These are phyloP conservation scores for Aplysia californica DNA, from an alignment of 1,140 invertebrate species.

Conservation along the genomic window DNA sequence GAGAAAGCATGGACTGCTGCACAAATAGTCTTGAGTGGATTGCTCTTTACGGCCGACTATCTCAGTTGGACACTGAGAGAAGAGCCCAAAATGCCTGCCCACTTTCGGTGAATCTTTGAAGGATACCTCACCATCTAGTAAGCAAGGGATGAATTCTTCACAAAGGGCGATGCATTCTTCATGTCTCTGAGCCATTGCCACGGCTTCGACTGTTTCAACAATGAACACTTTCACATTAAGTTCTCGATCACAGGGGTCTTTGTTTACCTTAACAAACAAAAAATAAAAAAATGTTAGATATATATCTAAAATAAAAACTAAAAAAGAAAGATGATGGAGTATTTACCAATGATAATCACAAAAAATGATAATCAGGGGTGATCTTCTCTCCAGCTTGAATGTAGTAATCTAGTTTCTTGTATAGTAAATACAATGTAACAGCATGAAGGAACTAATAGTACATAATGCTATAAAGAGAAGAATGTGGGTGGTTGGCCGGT, in stretches of 20 bases:
- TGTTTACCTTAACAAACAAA: too few species aligned
- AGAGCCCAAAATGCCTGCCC: background rate
- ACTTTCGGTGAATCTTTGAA: background rate
- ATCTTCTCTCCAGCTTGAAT: background rate
- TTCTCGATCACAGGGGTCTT: too few species aligned
- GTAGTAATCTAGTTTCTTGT: too few species aligned
- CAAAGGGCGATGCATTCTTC: constrained; percentile 6
- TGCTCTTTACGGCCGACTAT: too few species aligned
- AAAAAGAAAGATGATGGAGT: background rate
- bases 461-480: too few species aligned
- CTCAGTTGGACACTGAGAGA: too few species aligned
- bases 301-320: background rate
- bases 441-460: too few species aligned
- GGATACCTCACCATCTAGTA: background rate
- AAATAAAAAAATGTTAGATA: background rate
- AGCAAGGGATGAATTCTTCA: constrained; percentile 1
- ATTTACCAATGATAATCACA: background rate
- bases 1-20: too few species aligned
- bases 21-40: too few species aligned
- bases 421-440: too few species aligned
- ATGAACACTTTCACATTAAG: constrained; percentile 3
- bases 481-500: too few species aligned
- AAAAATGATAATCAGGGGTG: background rate
- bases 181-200: background rate
- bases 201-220: constrained; percentile 10